Evolutionary conservation across 2,113 vertebrate species (phyloP), one percentile per base, ranked within the genome.

Genomic region (Hydrolagus affinis): DNA sequence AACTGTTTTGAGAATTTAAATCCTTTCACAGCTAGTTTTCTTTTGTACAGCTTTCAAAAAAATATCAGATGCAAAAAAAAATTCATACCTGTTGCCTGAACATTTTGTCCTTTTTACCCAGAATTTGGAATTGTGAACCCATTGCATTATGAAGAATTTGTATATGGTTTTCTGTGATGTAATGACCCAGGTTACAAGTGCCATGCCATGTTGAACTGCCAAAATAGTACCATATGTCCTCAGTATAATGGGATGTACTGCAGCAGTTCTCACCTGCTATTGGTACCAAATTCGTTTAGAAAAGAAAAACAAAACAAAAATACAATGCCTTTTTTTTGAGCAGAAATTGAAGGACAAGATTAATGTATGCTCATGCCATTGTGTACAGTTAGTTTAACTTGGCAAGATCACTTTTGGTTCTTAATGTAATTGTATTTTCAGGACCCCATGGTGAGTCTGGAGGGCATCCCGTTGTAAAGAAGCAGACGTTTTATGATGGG

Each of bases 1-100:
- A 93, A 92, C 92, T 0, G 86, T 76, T 15, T 17, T 68, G 28
- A 68, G 83, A 32, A 73, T 66, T 32, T 56, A 72, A 30, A 28
- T 83, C 62, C 15, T 14, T 0, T 83, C 59, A 28, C 25, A 19
- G 25, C 23, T 17, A 80, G 25, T 14, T 19, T 85, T 72, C 23
- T 57, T 85, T 59, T 62, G 21, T 83, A 60, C 17, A 64, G 62
- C 66, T 83, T 83, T 30, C 62, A 83, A 83, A 32, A 4, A 14
- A 66, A 66, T 66, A 83, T 15, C 25, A 83, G 78, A 83, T 83
- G 62, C 78, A 83, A 83, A 83, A 83, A 78, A 77, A 80, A 83
- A 62, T 25, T 14, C 28, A 60, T 64, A 78, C 60, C 78, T 66
- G 66, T 83, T 83, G 78, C 78, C 62, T 28, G 66, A 83, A 83